phyloP scores from a whole-genome alignment of 2,888 invertebrate genomes.

The Baccha elongata region DNA sequence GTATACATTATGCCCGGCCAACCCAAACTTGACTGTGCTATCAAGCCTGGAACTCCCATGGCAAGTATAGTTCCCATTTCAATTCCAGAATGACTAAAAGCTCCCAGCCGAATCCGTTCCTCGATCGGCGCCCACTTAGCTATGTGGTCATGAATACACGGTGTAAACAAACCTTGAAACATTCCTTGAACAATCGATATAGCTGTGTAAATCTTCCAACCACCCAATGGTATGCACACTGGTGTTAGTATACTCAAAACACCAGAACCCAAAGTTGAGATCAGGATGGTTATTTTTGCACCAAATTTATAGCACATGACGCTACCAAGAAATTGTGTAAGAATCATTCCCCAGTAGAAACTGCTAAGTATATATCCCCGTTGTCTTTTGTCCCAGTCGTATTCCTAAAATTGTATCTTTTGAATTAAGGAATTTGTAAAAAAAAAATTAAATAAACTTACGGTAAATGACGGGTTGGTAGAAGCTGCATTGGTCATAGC shows the following conservation, averaged over 20 bases:
- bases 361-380: constrained; percentile 86
- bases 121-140: constrained; percentile 87
- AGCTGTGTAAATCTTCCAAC: constrained; percentile 84
- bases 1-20: constrained; percentile 88
- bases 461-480: constrained; percentile 83
- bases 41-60: constrained; percentile 85
- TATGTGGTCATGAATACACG: constrained; percentile 86
- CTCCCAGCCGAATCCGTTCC: constrained; percentile 85
- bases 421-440: no score
- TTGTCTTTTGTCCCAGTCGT: constrained; percentile 83
- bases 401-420: constrained; percentile 75
- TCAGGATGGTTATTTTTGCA: constrained; percentile 84
- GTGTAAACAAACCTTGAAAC: constrained; percentile 86
- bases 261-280: constrained; percentile 86
- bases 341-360: constrained; percentile 90
- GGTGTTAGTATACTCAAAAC: constrained; percentile 87
- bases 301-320: constrained; percentile 87
- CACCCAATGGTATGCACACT: constrained; percentile 85
- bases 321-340: constrained; percentile 86
- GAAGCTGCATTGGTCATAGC: constrained; percentile 87
- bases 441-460: constrained; percentile 77
- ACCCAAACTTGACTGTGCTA: constrained; percentile 84
- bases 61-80: constrained; percentile 87
- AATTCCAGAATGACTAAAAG: constrained; percentile 84
- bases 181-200: constrained; percentile 86